Evolutionary conservation across 2,888 invertebrate species (phyloP).

Genomic region (Sarcophaga variegata): DNA sequence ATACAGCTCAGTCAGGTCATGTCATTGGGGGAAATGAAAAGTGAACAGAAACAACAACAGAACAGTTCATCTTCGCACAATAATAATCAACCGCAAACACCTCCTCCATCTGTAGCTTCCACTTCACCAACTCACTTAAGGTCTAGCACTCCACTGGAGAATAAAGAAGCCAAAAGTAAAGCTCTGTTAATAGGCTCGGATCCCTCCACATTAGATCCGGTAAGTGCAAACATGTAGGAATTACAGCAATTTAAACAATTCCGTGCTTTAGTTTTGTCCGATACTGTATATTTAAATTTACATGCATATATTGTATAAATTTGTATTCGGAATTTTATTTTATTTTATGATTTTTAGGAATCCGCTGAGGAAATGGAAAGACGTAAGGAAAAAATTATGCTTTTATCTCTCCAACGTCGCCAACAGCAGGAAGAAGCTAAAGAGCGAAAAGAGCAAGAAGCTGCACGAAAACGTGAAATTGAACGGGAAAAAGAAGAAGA

Average conservation of each 20-base stretch:
- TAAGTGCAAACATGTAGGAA: conserved; percentile 79
- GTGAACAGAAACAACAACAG: conserved; percentile 60
- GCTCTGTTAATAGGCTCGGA: conserved; percentile 88
- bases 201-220: conserved; percentile 86
- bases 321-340: background rate
- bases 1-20: conserved; percentile 77
- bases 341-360: conserved; percentile 88
- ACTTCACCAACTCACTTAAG: conserved; percentile 67
- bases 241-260: too few relatives aligned
- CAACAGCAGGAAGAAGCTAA: conserved; percentile 95
- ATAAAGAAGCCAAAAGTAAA: conserved; percentile 81
- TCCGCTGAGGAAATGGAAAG: conserved; percentile 95
- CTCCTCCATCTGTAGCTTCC: conserved; percentile 64
- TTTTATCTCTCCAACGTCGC: conserved; percentile 93
- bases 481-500: conserved; percentile 90
- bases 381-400: conserved; percentile 95
- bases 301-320: background rate
- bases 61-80: conserved; percentile 54
- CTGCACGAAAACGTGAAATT: conserved; percentile 88
- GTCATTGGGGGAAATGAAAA: conserved; percentile 69
- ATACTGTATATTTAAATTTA: too few relatives aligned
- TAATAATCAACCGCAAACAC: conserved; percentile 65
- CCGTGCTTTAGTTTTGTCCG: too few relatives aligned
- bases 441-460: conserved; percentile 91
- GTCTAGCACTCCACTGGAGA: conserved; percentile 68